Evolutionary conservation across 2,113 vertebrate species (phyloP).

Genomic region (Dunckerocampus dactyliophorus): DNA sequence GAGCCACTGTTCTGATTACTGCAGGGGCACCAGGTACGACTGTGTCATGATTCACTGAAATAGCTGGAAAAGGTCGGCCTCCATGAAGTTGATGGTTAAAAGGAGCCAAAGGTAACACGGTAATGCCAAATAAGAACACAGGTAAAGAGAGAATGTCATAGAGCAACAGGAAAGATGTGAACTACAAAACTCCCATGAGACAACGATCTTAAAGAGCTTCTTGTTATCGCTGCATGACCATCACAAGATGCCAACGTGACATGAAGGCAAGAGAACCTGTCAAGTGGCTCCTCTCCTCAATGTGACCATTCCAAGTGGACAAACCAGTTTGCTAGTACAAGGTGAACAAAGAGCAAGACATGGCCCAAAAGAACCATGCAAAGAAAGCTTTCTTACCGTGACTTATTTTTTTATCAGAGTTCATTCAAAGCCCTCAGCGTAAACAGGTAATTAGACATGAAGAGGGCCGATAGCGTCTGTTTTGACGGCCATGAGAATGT

Average conservation of each 20-base stretch:
- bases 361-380: background rate
- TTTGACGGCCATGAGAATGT: conserved; percentile 66
- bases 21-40: background rate
- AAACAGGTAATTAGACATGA: conserved; percentile 73
- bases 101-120: too few species aligned
- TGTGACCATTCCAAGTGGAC: background rate
- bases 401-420: background rate
- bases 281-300: background rate
- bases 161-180: too few species aligned
- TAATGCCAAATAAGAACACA: too few species aligned
- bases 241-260: conserved; percentile 2
- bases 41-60: background rate
- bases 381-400: background rate
- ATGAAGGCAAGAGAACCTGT: conserved; percentile 3
- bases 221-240: conserved; percentile 2
- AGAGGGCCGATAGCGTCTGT: conserved; percentile 70
- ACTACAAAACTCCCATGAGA: background rate
- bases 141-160: too few species aligned
- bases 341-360: too few species aligned
- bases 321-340: background rate
- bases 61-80: background rate
- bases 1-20: conserved; percentile 28
- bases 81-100: background rate
- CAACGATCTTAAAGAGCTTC: conserved; percentile 8
- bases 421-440: conserved; percentile 36